Conservation (phyloP, 2,888 invertebrate genomes). For the Agelastica alni region DNA sequence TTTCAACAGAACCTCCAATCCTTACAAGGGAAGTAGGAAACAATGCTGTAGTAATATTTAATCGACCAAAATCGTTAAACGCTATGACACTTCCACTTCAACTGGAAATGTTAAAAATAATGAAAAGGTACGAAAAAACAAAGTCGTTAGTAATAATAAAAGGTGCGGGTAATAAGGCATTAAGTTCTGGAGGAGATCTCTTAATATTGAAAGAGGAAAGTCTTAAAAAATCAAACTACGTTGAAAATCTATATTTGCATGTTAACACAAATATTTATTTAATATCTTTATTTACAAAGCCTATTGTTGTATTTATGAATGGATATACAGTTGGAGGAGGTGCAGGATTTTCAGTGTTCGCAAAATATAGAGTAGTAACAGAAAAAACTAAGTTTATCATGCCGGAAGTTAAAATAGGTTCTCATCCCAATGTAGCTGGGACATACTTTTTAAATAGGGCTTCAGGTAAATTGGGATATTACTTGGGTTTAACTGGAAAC, state of each 20-base stretch:
- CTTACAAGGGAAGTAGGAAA: conserved; percentile 4
- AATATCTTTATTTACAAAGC: conserved; percentile 85
- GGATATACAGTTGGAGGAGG: conserved; percentile 99
- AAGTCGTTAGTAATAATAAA: conserved; percentile 59
- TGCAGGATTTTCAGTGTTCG: conserved; percentile 92
- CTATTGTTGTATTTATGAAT: conserved; percentile 89
- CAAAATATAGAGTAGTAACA: conserved; percentile 89
- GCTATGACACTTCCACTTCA: conserved; percentile 77
- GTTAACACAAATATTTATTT: conserved; percentile 73
- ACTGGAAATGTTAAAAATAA: conserved; percentile 61
- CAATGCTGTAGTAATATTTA: conserved; percentile 68
- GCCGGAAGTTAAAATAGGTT: conserved; percentile 97
- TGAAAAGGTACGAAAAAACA: conserved; percentile 65
- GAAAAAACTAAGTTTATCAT: conserved; percentile 94
- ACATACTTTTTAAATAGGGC: conserved; percentile 88
- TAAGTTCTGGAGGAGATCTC: conserved; percentile 98
- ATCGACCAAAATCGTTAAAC: conserved; percentile 76
- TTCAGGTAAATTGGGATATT: conserved; percentile 83
- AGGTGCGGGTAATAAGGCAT: conserved; percentile 76
- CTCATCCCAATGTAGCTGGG: conserved; percentile 97
- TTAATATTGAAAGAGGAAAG: conserved; percentile 56
- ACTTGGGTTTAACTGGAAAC: conserved; percentile 81
- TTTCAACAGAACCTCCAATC: background rate
- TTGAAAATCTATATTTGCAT: conserved; percentile 67
- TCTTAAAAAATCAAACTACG: conserved; percentile 57